A percentile compares a stretch with the other conserved stretches of the same genome.
phyloP scores from a whole-genome alignment of 2,797 vertebrate species.

The Peromyscus eremicus region DNA sequence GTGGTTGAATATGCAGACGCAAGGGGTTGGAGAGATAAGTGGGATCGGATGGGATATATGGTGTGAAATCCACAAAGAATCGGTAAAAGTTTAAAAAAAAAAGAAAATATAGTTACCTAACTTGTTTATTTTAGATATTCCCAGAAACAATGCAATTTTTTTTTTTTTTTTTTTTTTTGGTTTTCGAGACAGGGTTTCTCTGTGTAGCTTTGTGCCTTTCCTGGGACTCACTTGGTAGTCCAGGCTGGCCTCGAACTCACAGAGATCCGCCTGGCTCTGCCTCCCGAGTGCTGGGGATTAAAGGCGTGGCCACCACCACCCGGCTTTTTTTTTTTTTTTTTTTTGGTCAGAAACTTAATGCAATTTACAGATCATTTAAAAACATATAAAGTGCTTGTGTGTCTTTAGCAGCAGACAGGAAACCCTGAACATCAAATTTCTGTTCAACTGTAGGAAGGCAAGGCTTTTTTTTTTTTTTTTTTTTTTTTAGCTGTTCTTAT shows the following conservation, averaged over 20 bases:
- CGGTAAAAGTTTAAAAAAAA: background rate
- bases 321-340: no score
- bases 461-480: background rate
- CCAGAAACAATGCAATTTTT: no score
- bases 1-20: background rate
- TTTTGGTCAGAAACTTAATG: constrained; percentile 37
- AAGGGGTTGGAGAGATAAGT: background rate
- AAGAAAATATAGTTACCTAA: constrained; percentile 24
- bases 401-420: constrained; percentile 23
- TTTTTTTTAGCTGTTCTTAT: background rate
- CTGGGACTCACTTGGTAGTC: no score
- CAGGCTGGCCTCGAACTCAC: no score
- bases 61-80: background rate
- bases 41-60: background rate
- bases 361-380: background rate
- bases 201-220: no score
- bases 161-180: no score
- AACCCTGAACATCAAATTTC: constrained; percentile 12
- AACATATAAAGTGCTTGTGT: background rate
- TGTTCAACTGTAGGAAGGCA: background rate
- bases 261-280: no score
- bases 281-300: no score
- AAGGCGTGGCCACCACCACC: no score
- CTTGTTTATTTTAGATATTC: constrained; percentile 16
- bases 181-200: no score